phyloP scores from a whole-genome alignment of 2,888 invertebrate genomes.

The Drosophila macrospina region DNA sequence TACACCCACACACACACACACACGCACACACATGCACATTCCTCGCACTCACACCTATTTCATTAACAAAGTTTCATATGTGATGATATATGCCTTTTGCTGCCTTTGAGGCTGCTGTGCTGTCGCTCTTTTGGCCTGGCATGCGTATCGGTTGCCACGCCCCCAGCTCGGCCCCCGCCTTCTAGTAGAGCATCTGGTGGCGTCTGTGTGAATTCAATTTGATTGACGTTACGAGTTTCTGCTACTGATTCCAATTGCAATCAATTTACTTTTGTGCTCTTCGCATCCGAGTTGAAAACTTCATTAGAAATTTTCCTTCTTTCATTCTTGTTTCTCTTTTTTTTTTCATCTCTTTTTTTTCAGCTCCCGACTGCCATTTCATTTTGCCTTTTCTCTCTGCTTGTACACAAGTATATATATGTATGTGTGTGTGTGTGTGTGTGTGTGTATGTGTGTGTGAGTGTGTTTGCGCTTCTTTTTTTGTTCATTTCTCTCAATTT shows the following conservation, averaged over 20 bases:
- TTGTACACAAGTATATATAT: too few species aligned
- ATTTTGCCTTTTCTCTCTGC: constrained; percentile 42
- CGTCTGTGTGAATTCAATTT: constrained; percentile 76
- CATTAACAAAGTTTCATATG: constrained; percentile 79
- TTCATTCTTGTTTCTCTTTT: constrained; percentile 30
- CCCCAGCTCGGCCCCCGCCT: neutral
- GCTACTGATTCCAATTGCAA: constrained; percentile 81
- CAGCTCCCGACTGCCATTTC: constrained; percentile 57
- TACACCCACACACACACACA: constrained; percentile 4
- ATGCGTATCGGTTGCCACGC: constrained; percentile 42
- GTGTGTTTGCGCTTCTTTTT: constrained; percentile 3
- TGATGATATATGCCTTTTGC: constrained; percentile 76
- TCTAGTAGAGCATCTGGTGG: constrained; percentile 35
- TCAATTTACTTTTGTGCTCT: constrained; percentile 79
- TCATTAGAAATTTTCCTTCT: constrained; percentile 74
- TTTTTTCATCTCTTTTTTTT: constrained; percentile 18
- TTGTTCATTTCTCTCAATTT: constrained; percentile 43
- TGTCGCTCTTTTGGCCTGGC: constrained; percentile 25
- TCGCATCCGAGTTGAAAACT: constrained; percentile 79
- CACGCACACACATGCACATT: neutral
- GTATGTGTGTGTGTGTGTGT: too few species aligned
- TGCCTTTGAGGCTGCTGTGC: constrained; percentile 55
- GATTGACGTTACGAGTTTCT: constrained; percentile 81
- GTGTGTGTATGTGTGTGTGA: constrained; percentile 24
- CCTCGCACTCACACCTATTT: constrained; percentile 66